Conservation (phyloP, 1,140 invertebrate species). For the Calephelis nemesis region DNA sequence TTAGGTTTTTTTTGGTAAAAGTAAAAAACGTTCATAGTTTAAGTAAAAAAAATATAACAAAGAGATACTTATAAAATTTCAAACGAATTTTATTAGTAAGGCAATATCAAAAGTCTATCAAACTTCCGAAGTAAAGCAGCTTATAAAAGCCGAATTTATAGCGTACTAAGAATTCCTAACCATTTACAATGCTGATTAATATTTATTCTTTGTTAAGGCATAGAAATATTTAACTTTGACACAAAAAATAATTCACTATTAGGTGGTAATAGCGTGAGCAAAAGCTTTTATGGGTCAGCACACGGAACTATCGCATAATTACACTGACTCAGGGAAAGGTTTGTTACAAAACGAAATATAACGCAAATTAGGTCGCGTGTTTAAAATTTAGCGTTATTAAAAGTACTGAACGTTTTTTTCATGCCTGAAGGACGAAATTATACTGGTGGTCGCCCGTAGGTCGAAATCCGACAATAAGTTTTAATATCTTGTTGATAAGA, state of each 20-base stretch:
- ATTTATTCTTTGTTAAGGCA: not conserved
- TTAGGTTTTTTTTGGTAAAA: too few species aligned
- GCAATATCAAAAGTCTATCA: too few species aligned
- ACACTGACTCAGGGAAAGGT: constrained; percentile 17
- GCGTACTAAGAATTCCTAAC: not conserved
- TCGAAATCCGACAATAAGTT: too few species aligned
- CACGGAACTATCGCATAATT: constrained; percentile 22
- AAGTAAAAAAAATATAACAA: too few species aligned
- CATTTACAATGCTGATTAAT: not conserved
- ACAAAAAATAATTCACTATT: constrained; percentile 2
- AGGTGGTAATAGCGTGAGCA: constrained; percentile 13
- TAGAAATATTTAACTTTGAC: constrained; percentile 1
- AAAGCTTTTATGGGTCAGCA: constrained; percentile 2
- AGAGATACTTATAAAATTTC: too few species aligned
- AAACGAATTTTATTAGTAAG: too few species aligned
- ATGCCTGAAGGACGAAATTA: not conserved
- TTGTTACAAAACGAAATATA: constrained; percentile 5
- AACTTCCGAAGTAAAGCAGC: not conserved
- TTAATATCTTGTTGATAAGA: too few species aligned
- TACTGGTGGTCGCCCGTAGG: too few species aligned
- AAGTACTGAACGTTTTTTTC: not conserved
- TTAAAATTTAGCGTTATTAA: not conserved
- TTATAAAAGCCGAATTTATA: not conserved
- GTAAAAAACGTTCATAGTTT: too few species aligned
- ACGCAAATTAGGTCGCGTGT: not conserved